Conservation (phyloP, 1,140 invertebrate species). For the Episyrphus balteatus region DNA sequence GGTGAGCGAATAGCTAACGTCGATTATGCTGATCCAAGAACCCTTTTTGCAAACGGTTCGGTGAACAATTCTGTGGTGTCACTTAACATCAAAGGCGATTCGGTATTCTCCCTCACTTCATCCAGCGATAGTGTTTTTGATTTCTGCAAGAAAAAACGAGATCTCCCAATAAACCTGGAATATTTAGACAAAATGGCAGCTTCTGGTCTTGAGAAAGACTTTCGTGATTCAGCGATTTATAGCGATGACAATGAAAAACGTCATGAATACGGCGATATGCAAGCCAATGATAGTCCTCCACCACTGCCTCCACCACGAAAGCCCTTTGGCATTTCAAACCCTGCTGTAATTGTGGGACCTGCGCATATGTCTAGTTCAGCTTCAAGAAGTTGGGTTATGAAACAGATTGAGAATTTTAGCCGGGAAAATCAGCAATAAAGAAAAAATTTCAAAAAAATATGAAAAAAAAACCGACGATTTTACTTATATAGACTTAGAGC, state of each 20-base stretch:
- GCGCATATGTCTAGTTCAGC: conserved; percentile 21
- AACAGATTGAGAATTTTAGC: conserved; percentile 35
- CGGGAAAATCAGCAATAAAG: too few relatives aligned
- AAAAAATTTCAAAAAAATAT: too few relatives aligned
- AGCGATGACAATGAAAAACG: conserved; percentile 55
- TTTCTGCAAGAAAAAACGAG: background rate
- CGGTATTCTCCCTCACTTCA: conserved; percentile 49
- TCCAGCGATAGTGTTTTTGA: conserved; percentile 46
- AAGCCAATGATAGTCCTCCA: conserved; percentile 14
- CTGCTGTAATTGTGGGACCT: conserved; percentile 10
- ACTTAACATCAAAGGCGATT: conserved; percentile 42
- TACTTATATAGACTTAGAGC: too few relatives aligned
- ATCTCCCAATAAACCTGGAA: conserved; percentile 17
- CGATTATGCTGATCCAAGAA: conserved; percentile 70
- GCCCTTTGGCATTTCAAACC: conserved; percentile 5
- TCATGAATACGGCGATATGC: conserved; percentile 11
- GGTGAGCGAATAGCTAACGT: conserved; percentile 77
- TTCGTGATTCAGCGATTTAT: conserved; percentile 74
- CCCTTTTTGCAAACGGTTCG: conserved; percentile 42
- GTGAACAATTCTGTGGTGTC: conserved; percentile 35
- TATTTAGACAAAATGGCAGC: conserved; percentile 34
- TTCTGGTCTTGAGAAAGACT: conserved; percentile 42
- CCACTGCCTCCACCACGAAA: conserved; percentile 28
- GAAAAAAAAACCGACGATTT: too few relatives aligned
- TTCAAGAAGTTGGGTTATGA: conserved; percentile 31